phyloP scores from a whole-genome alignment of 2,797 vertebrate genomes.

The Adelosebastes latens region DNA sequence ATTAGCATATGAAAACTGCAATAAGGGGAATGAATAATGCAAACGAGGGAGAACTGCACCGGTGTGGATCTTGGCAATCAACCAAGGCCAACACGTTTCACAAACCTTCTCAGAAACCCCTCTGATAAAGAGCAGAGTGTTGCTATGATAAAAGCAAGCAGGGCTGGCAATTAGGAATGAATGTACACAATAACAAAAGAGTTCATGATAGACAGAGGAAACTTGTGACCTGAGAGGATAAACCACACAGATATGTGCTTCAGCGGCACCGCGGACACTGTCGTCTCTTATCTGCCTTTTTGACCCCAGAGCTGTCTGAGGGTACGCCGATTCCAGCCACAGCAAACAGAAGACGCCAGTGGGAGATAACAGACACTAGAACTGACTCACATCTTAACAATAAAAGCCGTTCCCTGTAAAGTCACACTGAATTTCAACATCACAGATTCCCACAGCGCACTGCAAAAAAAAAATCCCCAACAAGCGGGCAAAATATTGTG shows the following conservation, averaged over 20 bases:
- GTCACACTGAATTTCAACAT: slow-evolving; percentile 1
- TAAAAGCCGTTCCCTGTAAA: slow-evolving; percentile 5
- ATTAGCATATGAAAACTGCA: slow-evolving; percentile 59
- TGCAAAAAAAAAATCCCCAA: not conserved
- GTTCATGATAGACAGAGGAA: slow-evolving; percentile 20
- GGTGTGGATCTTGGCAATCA: slow-evolving; percentile 38
- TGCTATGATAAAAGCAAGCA: slow-evolving; percentile 5
- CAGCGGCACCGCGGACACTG: slow-evolving; percentile 40
- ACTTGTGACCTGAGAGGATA: slow-evolving; percentile 19
- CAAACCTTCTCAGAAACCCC: slow-evolving; percentile 13
- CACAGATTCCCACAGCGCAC: not conserved
- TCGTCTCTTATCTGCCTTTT: slow-evolving; percentile 56
- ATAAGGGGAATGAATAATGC: slow-evolving; percentile 57
- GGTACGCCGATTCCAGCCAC: slow-evolving; percentile 38
- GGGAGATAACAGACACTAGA: slow-evolving; percentile 36
- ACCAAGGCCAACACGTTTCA: slow-evolving; percentile 29
- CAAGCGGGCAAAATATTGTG: not conserved
- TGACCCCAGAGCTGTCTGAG: slow-evolving; percentile 46
- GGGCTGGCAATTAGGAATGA: slow-evolving; percentile 11
- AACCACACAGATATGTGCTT: slow-evolving; percentile 39
- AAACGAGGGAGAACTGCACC: slow-evolving; percentile 31
- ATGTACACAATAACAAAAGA: not conserved
- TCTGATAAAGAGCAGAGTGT: slow-evolving; percentile 7
- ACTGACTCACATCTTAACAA: slow-evolving; percentile 13
- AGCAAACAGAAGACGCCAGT: slow-evolving; percentile 44